phyloP scores from a whole-genome alignment of 2,888 invertebrate species.

The Antheraea yamamai region DNA sequence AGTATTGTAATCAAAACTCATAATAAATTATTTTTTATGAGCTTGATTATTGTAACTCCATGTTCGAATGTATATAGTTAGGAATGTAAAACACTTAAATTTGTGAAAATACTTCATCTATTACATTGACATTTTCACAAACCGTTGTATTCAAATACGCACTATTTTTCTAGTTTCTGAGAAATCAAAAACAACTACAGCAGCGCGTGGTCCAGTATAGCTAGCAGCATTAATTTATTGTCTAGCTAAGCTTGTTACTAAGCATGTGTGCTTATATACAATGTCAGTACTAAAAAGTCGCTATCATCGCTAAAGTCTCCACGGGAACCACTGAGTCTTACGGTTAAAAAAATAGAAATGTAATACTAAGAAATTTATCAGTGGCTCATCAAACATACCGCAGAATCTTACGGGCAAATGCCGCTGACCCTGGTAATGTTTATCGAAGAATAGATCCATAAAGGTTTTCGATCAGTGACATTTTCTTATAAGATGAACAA shows the following conservation, averaged over 20 bases:
- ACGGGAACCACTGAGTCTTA: slow-evolving; percentile 55
- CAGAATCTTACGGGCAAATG: slow-evolving; percentile 51
- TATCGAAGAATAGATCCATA: slow-evolving; percentile 40
- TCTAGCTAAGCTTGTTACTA: too few relatives aligned
- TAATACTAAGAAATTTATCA: slow-evolving; percentile 55
- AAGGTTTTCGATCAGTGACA: slow-evolving; percentile 25
- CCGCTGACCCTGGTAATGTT: slow-evolving; percentile 36
- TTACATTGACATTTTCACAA: too few relatives aligned
- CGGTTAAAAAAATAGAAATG: slow-evolving; percentile 66
- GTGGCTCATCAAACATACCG: slow-evolving; percentile 52
- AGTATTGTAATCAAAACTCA: not conserved
- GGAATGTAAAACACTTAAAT: too few relatives aligned
- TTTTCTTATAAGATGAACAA: slow-evolving; percentile 2
- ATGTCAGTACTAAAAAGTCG: not conserved
- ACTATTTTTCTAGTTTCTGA: too few relatives aligned
- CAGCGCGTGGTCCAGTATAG: too few relatives aligned
- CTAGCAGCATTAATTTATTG: too few relatives aligned
- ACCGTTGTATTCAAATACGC: too few relatives aligned
- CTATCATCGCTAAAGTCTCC: slow-evolving; percentile 27
- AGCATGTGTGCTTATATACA: too few relatives aligned
- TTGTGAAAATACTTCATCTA: too few relatives aligned
- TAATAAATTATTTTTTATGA: not conserved
- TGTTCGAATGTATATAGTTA: slow-evolving; percentile 3
- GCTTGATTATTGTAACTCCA: not conserved
- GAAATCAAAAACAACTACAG: too few relatives aligned